Percentiles rank a stretch among this genome's conserved stretches.
Evolutionary conservation across 2,888 invertebrate species (phyloP).

Genomic region (Galeopsomyia nigrocyanea): DNA sequence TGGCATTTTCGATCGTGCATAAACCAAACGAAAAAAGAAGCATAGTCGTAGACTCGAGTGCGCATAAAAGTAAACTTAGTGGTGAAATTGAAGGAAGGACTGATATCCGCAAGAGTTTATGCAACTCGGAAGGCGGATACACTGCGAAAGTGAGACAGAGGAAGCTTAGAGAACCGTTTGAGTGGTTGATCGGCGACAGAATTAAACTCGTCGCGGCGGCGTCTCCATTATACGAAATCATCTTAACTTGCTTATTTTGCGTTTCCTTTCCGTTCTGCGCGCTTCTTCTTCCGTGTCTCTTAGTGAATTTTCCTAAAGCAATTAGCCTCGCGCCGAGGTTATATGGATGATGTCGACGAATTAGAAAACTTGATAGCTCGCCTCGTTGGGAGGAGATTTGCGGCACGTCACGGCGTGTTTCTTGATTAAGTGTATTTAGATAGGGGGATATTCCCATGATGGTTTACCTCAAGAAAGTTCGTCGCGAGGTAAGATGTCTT

Average conservation of each 20-base stretch:
- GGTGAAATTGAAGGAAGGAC: constrained; percentile 28
- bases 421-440: constrained; percentile 34
- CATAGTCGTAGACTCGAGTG: background rate
- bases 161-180: constrained; percentile 50
- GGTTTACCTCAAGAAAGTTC: constrained; percentile 4
- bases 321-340: constrained; percentile 56
- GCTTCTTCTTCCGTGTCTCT: constrained; percentile 33
- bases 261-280: constrained; percentile 26
- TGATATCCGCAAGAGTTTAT: constrained; percentile 32
- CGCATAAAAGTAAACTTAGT: constrained; percentile 5
- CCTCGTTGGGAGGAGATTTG: constrained; percentile 13
- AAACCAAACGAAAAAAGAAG: background rate
- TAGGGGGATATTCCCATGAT: constrained; percentile 16
- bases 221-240: constrained; percentile 53
- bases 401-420: constrained; percentile 1
- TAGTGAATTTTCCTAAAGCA: constrained; percentile 64
- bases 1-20: constrained; percentile 3
- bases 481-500: no score
- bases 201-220: constrained; percentile 55
- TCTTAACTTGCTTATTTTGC: constrained; percentile 50
- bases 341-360: constrained; percentile 41
- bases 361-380: constrained; percentile 45
- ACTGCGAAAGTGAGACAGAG: constrained; percentile 14
- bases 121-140: constrained; percentile 31
- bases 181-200: constrained; percentile 55